These are phyloP conservation scores for Notolabrus celidotus DNA, from an alignment of 2,797 vertebrate species.

Conservation along the genomic window DNA sequence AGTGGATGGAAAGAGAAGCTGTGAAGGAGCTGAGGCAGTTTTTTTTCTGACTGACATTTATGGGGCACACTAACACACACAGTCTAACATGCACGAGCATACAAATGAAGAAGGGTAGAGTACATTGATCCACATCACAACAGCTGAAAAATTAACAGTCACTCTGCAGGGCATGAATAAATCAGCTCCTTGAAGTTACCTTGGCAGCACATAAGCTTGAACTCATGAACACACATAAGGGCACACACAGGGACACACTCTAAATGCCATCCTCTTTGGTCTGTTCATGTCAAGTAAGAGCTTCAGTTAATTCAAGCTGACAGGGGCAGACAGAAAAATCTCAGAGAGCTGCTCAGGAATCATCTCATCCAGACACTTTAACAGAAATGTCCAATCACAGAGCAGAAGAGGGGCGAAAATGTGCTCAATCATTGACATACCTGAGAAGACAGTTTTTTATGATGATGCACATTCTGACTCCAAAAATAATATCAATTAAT, in stretches of 20 bases:
- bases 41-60: slow-evolving; percentile 45
- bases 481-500: too few relatives aligned
- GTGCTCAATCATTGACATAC: background rate
- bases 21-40: slow-evolving; percentile 39
- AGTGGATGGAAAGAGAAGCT: slow-evolving; percentile 5
- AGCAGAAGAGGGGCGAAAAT: slow-evolving; percentile 7
- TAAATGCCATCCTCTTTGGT: slow-evolving; percentile 31
- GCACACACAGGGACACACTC: slow-evolving; percentile 2
- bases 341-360: slow-evolving; percentile 45
- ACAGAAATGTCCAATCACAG: slow-evolving; percentile 8
- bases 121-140: slow-evolving; percentile 5
- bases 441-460: background rate
- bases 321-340: slow-evolving; percentile 59
- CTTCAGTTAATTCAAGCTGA: slow-evolving; percentile 47
- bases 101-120: background rate
- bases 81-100: background rate
- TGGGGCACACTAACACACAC: slow-evolving; percentile 34
- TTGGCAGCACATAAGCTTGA: slow-evolving; percentile 41
- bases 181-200: slow-evolving; percentile 63
- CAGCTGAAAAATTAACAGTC: slow-evolving; percentile 67
- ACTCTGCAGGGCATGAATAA: slow-evolving; percentile 72
- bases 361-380: slow-evolving; percentile 5
- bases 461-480: background rate
- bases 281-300: background rate
- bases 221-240: slow-evolving; percentile 4